Evolutionary conservation across 2,888 invertebrate genomes (phyloP).

Genomic region (Chaetoderma sp.): DNA sequence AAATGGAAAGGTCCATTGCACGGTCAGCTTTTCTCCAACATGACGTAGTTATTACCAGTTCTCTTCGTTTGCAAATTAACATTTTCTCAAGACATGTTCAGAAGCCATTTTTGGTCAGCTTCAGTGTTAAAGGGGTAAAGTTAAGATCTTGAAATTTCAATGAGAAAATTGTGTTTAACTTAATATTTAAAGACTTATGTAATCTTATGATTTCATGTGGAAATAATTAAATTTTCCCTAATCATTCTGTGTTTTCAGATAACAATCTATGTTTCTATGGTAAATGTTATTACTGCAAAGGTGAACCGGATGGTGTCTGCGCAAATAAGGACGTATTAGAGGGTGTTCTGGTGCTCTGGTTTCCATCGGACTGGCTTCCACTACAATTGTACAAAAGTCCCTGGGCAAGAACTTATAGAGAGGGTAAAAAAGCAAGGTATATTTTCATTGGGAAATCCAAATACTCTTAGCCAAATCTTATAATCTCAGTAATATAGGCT

Average conservation of each 20-base stretch:
- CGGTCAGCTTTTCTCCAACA: no score
- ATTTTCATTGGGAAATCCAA: conserved; percentile 9
- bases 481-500: neutral
- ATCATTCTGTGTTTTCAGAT: conserved; percentile 64
- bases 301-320: conserved; percentile 84
- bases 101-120: no score
- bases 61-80: no score
- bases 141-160: neutral
- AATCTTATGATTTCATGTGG: no score
- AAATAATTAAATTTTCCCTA: neutral
- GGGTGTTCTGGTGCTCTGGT: conserved; percentile 86
- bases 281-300: conserved; percentile 88
- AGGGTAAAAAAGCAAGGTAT: conserved; percentile 76
- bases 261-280: conserved; percentile 86
- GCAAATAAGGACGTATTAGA: conserved; percentile 77
- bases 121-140: no score
- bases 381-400: conserved; percentile 81
- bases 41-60: no score
- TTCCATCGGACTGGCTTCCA: conserved; percentile 76
- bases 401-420: conserved; percentile 90
- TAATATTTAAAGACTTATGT: no score
- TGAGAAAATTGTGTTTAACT: neutral
- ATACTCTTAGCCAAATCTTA: neutral
- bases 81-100: no score
- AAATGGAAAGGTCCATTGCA: no score